Base-by-base conservation (phyloP, 37 sponge, comb jelly and placozoan species). In the Ephydatia muelleri region DNA sequence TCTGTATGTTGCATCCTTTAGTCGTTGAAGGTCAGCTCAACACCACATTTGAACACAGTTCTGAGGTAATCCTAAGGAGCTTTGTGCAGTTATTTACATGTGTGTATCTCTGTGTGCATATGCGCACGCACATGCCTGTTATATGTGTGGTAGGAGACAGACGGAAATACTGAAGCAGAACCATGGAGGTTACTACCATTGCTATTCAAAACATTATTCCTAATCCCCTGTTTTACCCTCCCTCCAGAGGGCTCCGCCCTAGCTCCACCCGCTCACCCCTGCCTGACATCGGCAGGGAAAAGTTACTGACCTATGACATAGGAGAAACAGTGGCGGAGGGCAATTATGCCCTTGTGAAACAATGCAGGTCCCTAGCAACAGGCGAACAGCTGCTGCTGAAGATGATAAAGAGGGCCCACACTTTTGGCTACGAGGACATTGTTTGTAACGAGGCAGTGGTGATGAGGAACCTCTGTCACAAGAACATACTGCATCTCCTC, bases 401-500 rank as follows among this genome's bases (percentile, higher is more conserved):
- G 64, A 84, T 84, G 14, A 88, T 95, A 68, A 85, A 87, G 73
- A 87, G 87, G 34, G 88, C 82, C 38, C 82, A 87, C 68, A 43
- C 88, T 32, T 88, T 86, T 68, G 88, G 90, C 0, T 38, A 76
- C 34, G 93, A 92, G 8, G 93, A 92, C 79, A 27, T 87, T 36
- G 81, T 95, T 29, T 9, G 66, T 31, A 81, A 72, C 21, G 96
- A 95, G 72, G 39, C 89, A 22, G 79, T 33, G 38, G 87, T 95
- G 33, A 85, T 95, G 88, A 76, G 68, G 33, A 29, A 22, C 23
- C 69, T 92, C 70, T 78, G 85, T 16, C 96, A 95, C 49, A 81
- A 86, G 75, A 89, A 95, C 38, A 80, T 91, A 23, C 37, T 95
- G 29, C 79, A 85, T 70, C 78, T 95, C 76, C 75, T 92, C 27